Evolutionary conservation across 2,113 vertebrate genomes (phyloP).

Genomic region (Setophaga petechia): DNA sequence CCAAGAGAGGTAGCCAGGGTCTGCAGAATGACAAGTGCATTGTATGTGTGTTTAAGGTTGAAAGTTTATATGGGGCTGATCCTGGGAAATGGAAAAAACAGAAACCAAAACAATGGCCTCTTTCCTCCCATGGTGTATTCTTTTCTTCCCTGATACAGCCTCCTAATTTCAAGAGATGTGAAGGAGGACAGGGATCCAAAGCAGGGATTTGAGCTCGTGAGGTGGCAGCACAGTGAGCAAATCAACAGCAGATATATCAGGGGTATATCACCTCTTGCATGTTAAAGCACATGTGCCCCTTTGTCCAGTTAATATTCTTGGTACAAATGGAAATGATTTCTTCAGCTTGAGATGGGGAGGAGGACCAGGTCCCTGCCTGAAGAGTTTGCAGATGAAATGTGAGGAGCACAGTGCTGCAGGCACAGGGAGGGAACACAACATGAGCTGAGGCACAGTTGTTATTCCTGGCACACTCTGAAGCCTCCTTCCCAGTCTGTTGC

Average conservation of each 20-base stretch:
- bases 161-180: background rate
- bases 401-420: background rate
- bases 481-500: conserved; percentile 34
- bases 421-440: background rate
- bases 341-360: background rate
- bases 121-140: background rate
- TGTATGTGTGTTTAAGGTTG: background rate
- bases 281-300: background rate
- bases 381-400: conserved; percentile 6
- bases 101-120: background rate
- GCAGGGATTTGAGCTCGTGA: background rate
- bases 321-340: background rate
- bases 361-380: background rate
- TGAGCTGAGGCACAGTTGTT: conserved; percentile 19
- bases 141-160: background rate
- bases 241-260: background rate
- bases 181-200: background rate
- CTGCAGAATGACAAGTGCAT: background rate
- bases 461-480: conserved; percentile 40
- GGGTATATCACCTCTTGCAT: background rate
- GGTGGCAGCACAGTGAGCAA: background rate
- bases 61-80: background rate
- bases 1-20: background rate
- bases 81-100: background rate
- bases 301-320: background rate